Evolutionary conservation across 2,797 vertebrate genomes (phyloP), one percentile per base, ranked within the genome.

Genomic region (Leuciscus waleckii): DNA sequence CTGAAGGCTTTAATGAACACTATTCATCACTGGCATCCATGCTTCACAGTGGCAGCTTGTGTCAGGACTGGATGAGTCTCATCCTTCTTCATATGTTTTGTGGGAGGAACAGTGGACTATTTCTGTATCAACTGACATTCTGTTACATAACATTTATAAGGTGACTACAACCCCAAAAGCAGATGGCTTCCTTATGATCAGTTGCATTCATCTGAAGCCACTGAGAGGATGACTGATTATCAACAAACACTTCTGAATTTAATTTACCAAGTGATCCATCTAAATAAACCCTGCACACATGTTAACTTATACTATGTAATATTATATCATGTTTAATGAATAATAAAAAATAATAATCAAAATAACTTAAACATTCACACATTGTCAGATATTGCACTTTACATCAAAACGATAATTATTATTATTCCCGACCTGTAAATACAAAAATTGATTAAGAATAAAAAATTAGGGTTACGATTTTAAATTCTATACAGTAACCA

Each of bases 81-180:
- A 68, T 90, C 83, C 67, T 78, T 84, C 67, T 78, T 84, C 82
- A 83, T 81, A 70, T 84, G 79, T 79, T 75, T 85, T 87, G 87
- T 89, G 79, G 88, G 89, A 89, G 84, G 84, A 86, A 81, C 86
- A n/a, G 46, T 70, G 68, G 39, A 80, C 85, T 90, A 88, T 90
- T 88, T 90, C 37, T 85, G 79, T 85, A 79, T 74, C 76, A 83
- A 83, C 63, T 90, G 80, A 83, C 86, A 87, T 86, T 79, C 63
- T 82, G 79, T 90, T 90, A 85, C 81, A 74, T 88, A 88, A 91
- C 73, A 67, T 69, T 70, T 79, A 84, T 82, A 87, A 86, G 79
- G 86, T 89, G 83, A 87, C 51, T 43, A 80, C 79, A 43, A 77
- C 26, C 26, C 21, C 82, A 82, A 82, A 82, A 74, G 26, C 79